A percentile compares a stretch with the other conserved stretches of the same genome.
phyloP scores from a whole-genome alignment of 2,888 invertebrate genomes.

The Drosophila meridiana region DNA sequence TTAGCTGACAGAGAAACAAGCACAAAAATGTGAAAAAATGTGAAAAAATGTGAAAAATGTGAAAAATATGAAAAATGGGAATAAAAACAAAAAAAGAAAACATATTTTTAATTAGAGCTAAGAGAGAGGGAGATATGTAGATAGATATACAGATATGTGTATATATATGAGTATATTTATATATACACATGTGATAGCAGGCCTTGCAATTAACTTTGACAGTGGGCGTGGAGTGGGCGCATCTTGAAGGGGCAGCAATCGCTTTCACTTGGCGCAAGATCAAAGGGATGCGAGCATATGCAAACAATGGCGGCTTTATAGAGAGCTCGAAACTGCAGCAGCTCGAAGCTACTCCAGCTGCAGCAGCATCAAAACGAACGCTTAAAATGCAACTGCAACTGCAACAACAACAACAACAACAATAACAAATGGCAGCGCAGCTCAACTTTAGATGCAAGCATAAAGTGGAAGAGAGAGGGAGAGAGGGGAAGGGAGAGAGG shows the following conservation, averaged over 20 bases:
- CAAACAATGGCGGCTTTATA: constrained; percentile 63
- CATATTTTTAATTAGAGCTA: constrained; percentile 68
- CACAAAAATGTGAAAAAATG: constrained; percentile 1
- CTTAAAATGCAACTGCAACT: constrained; percentile 63
- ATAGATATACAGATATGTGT: neutral
- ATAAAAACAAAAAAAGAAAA: constrained; percentile 16
- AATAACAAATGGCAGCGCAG: constrained; percentile 69
- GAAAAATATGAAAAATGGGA: constrained; percentile 14
- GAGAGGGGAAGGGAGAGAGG: neutral
- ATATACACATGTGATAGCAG: constrained; percentile 35
- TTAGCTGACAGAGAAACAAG: constrained; percentile 13
- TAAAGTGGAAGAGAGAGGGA: constrained; percentile 4
- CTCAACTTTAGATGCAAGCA: constrained; percentile 59
- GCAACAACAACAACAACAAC: constrained; percentile 34
- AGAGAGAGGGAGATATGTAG: constrained; percentile 2
- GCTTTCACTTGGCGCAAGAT: constrained; percentile 79
- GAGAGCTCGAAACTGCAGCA: constrained; percentile 48
- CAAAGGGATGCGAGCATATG: constrained; percentile 74
- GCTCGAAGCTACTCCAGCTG: constrained; percentile 37
- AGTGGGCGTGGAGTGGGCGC: constrained; percentile 36
- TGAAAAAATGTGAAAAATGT: neutral
- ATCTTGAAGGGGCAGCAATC: constrained; percentile 57
- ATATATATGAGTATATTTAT: neutral
- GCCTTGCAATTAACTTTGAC: constrained; percentile 76
- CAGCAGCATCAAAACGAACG: constrained; percentile 33